A percentile compares a stretch with the other conserved stretches of the same genome.
These are phyloP conservation scores for Clavelina lepadiformis DNA, from an alignment of 23 tunicate species.

Conservation along the genomic window DNA sequence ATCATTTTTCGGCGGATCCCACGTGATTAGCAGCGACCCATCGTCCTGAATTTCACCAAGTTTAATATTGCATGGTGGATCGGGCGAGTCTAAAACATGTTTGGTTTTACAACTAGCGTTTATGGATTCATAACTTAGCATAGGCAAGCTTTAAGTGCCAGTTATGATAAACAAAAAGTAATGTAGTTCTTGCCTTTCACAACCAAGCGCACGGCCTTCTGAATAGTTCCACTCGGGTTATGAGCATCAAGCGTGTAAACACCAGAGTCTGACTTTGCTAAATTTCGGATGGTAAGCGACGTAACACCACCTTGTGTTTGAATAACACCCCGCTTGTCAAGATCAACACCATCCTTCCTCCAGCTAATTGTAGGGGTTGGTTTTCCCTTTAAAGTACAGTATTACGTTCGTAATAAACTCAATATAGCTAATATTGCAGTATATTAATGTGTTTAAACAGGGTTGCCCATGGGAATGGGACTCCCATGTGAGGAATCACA, in stretches of 20 bases:
- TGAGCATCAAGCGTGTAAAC: slow-evolving; percentile 49
- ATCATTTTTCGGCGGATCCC: slow-evolving; percentile 85
- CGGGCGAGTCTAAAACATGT: slow-evolving; percentile 71
- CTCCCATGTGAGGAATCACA: no score
- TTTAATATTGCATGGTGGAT: slow-evolving; percentile 92
- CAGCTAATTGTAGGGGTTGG: slow-evolving; percentile 69
- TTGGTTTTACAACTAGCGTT: no score
- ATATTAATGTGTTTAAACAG: no score
- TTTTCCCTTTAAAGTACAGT: slow-evolving; percentile 57
- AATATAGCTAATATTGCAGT: no score
- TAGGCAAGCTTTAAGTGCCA: no score
- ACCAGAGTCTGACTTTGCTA: slow-evolving; percentile 79
- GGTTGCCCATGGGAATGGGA: no score
- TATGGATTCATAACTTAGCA: no score
- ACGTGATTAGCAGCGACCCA: slow-evolving; percentile 60
- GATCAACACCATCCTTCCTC: slow-evolving; percentile 73
- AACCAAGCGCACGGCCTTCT: slow-evolving; percentile 32
- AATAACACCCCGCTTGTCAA: slow-evolving; percentile 76
- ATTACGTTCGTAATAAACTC: no score
- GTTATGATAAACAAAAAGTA: neutral
- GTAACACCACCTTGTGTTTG: slow-evolving; percentile 60
- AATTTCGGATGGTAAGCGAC: slow-evolving; percentile 70
- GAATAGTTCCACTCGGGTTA: slow-evolving; percentile 67
- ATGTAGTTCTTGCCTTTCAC: slow-evolving; percentile 41
- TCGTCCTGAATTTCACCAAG: slow-evolving; percentile 86